Percentiles rank a stretch among this genome's conserved stretches.
Evolutionary conservation across 2,113 vertebrate species (phyloP).

Genomic region (Lichenostomus cassidix): DNA sequence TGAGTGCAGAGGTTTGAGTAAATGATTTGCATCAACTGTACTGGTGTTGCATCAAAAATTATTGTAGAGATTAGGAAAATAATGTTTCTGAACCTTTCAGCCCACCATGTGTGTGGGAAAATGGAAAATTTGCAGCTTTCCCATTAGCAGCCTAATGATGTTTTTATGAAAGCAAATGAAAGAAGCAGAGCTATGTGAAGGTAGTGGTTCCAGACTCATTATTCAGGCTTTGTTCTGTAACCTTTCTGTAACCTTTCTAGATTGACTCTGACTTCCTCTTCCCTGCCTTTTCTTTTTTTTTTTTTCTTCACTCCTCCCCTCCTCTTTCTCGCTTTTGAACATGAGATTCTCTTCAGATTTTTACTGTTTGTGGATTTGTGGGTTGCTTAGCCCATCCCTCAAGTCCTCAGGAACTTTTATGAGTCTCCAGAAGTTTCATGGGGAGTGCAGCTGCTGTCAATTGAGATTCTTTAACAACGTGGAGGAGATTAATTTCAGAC

Average conservation of each 20-base stretch:
- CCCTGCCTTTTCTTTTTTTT: not conserved
- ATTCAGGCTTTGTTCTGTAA: slow-evolving; percentile 24
- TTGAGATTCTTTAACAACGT: not conserved
- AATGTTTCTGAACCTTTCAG: not conserved
- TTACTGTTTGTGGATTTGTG: not conserved
- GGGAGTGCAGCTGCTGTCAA: not conserved
- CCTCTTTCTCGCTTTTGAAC: not conserved
- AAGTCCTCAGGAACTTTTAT: not conserved
- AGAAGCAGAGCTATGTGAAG: not conserved
- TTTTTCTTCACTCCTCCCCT: not conserved
- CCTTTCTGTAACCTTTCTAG: not conserved
- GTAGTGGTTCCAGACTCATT: not conserved
- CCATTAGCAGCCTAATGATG: slow-evolving; percentile 24
- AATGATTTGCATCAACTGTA: not conserved
- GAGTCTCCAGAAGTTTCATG: not conserved
- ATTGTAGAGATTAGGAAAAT: not conserved
- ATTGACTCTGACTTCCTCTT: not conserved
- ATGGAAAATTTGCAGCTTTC: not conserved
- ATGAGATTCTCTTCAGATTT: not conserved
- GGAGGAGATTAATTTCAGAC: not conserved
- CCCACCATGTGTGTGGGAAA: slow-evolving; percentile 12
- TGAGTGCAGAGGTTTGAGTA: not conserved
- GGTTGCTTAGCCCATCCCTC: not conserved
- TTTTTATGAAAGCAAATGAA: slow-evolving; percentile 39
- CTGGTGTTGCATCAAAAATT: not conserved